Evolutionary conservation across 1,140 invertebrate species (phyloP), one percentile per base, ranked within the genome.

Genomic region (Episyrphus balteatus): DNA sequence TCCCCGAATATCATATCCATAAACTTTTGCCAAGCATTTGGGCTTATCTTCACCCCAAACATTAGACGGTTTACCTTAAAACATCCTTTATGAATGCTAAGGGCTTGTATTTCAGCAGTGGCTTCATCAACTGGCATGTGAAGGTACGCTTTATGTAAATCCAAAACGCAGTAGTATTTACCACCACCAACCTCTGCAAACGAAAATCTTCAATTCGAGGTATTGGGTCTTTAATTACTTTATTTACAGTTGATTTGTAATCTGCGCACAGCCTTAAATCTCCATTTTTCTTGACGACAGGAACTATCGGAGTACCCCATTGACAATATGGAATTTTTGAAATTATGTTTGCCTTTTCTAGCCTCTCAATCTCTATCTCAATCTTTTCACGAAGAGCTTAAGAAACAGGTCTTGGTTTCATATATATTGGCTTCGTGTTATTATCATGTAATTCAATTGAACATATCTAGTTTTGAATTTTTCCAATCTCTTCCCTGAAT

Each of bases 191-290:
- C n/a, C n/a, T n/a, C n/a, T n/a, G n/a, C n/a, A n/a, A n/a, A n/a
- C n/a, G n/a, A n/a, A n/a, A n/a, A n/a, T n/a, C n/a, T n/a, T n/a
- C n/a, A n/a, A n/a, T n/a, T n/a, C n/a, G n/a, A n/a, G n/a, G n/a
- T n/a, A n/a, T n/a, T n/a, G n/a, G n/a, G 14, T 51, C 41, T 37
- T 54, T n/a, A 9, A 67, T 48, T 14, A 52, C 39, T 36, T 50
- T 55, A 53, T 73, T 74, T n/a, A 72, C 15, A 8, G 66, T 70
- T 19, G 66, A 46, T 49, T 69, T 68, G 55, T 52, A 71, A 54
- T 70, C 63, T 0, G 58, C 67, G 50, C 66, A 68, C 12, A 59
- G 26, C 26, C 55, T 19, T 13, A 59, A 45, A 21, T 47, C 1
- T 1, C 52, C 52, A 32, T 55, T 42, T 2, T 43, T 42, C 50